Conservation (phyloP, 1,140 invertebrate species). For the Lithobius niger region DNA sequence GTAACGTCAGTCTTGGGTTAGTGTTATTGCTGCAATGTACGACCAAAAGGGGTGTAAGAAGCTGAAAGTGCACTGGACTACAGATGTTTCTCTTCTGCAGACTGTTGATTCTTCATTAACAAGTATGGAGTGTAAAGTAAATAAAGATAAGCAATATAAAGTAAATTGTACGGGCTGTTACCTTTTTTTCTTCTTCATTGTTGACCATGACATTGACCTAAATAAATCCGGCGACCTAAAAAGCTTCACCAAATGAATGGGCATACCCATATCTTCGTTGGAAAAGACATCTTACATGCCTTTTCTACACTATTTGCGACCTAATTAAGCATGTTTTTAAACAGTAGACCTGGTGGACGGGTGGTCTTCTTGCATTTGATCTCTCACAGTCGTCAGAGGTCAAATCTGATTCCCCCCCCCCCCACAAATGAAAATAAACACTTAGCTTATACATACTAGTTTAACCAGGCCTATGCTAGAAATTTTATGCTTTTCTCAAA, state of each 20-base stretch:
- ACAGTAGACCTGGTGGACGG: too few species aligned
- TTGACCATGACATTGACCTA: not conserved
- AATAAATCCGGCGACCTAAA: not conserved
- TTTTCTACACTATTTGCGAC: not conserved
- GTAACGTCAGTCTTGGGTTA: conserved; percentile 4
- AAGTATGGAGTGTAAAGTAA: too few species aligned
- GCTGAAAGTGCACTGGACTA: not conserved
- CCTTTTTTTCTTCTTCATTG: not conserved
- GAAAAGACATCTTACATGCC: not conserved
- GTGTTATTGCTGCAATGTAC: conserved; percentile 9
- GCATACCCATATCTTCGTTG: too few species aligned
- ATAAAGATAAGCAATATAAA: too few species aligned
- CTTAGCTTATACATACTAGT: not conserved
- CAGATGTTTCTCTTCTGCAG: not conserved
- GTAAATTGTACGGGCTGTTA: too few species aligned
- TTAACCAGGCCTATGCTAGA: too few species aligned
- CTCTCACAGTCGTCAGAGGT: not conserved
- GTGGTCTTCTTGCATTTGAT: not conserved
- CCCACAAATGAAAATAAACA: not conserved
- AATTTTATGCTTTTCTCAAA: too few species aligned
- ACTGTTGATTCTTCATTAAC: not conserved
- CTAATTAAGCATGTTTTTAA: not conserved
- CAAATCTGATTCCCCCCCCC: not conserved
- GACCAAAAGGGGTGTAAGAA: conserved; percentile 8
- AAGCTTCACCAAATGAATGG: not conserved